Evolutionary conservation across 2,113 vertebrate genomes (phyloP), one percentile per base, ranked within the genome.

Genomic region (Istiophorus platypterus): DNA sequence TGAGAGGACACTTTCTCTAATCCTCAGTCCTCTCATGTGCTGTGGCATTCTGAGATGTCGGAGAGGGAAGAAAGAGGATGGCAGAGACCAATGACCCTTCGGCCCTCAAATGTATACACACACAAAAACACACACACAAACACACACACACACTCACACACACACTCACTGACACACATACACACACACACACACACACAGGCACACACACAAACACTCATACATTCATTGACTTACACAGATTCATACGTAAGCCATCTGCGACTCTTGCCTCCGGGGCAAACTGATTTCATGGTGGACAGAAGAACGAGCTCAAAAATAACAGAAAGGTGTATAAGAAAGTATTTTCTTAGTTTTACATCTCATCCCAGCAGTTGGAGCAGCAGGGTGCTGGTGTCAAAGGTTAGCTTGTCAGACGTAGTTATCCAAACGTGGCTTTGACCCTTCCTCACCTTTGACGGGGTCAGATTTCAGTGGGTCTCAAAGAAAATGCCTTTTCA

Each of bases 1-100:
- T 27, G 91, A 93, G 90, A 92, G 88, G 92, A 94, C 93, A 93
- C 90, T 91, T 78, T 79, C 85, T 81, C 78, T 95, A 95, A 95
- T 94, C 94, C 94, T 86, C 78, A 29, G 54, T 85, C 84, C 84
- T 92, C 93, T 93, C 89, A 86, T 91, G 92, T 91, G 89, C 91
- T 80, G 78, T 15, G 77, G 92, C 85, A 89, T 91, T 93, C 88
- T 80, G 87, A 81, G 91, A 87, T 47, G 77, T 87, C 39, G 26
- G 62, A 71, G 45, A 58, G 82, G 77, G 70, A 80, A 76, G 75
- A 74, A 85, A 78, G 80, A 78, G 70, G 81, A 85, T 54, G 72
- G 72, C 80, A 84, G 82, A 88, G 81, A 72, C 79, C 47, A 45
- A 76, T 90, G 90, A 94, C 90, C 92, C 81, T 85, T 71, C 3